Percentiles rank a stretch among this genome's conserved stretches.
Evolutionary conservation across 1,140 invertebrate genomes (phyloP).

Genomic region (Eueides isabella): DNA sequence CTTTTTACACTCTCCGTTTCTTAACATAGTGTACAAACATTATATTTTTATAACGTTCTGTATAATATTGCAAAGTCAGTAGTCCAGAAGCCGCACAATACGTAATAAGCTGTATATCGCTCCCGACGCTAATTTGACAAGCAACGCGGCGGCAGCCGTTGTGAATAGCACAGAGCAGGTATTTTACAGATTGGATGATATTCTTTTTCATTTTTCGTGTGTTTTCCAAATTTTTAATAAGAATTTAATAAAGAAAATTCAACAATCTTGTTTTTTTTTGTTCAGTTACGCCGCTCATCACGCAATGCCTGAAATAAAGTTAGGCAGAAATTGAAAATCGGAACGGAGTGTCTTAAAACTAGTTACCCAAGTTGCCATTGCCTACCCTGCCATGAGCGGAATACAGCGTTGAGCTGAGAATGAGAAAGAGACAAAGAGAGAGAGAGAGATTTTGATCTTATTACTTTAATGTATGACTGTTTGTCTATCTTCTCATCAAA

Average conservation of each 20-base stretch:
- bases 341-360: too few species aligned
- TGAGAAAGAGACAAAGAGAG: too few species aligned
- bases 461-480: too few species aligned
- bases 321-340: too few species aligned
- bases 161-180: constrained; percentile 20
- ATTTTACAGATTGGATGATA: neutral
- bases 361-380: too few species aligned
- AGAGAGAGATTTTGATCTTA: too few species aligned
- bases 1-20: neutral
- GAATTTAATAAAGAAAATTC: neutral
- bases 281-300: too few species aligned
- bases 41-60: neutral
- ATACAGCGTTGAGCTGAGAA: too few species aligned
- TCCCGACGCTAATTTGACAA: constrained; percentile 51
- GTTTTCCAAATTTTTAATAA: neutral
- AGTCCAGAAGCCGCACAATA: constrained; percentile 19
- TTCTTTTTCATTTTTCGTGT: neutral
- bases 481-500: too few species aligned
- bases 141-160: constrained; percentile 38
- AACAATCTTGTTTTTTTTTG: too few species aligned
- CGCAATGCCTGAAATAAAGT: too few species aligned
- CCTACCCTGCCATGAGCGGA: too few species aligned
- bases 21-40: neutral
- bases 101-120: constrained; percentile 32
- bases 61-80: constrained; percentile 19